Base-by-base conservation (phyloP, 2,113 vertebrate genomes). In the Promerops cafer region DNA sequence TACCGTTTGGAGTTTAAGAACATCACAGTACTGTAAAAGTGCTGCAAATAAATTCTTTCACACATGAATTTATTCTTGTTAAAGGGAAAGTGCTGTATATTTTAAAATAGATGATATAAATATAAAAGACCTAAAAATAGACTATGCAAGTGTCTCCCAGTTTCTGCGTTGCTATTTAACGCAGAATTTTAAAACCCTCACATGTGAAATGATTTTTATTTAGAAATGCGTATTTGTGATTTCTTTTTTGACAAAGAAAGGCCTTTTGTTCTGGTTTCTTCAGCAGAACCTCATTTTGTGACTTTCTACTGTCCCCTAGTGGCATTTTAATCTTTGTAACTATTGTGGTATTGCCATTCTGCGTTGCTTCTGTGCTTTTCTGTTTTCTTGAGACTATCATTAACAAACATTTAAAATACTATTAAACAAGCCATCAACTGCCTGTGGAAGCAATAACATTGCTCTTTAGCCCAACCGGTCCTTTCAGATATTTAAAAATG, bases 281-380 rank as follows among this genome's bases (percentile, higher is more conserved):
- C 97, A 98, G 96, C 97, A 98, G 96, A 97, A 97, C 96, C 97
- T 97, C 96, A 94, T 98, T 99, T 97, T 98, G 97, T 99, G 99
- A 99, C 99, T 99, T 99, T 99, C 98, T 99, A 99, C 99, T 99
- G 99, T 98, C 99, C 99, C 98, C 99, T 99, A 99, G 99, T 99
- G 99, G 98, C 96, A 95, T 92, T 96, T 98, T 97, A 96, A 97
- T 98, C 97, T 97, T 98, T 83, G 80, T 98, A 96, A 97, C 98
- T 97, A 70, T 93, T 96, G 97, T 97, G 97, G 77, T 96, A 84
- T 70, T 96, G 78, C 94, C 94, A 91, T 97, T 96, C 95, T 89
- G 95, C 77, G 75, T 95, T 95, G 97, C 90, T 97, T 95, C 92
- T 96, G 86, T 90, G 90, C 92, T 97, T 97, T 96, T 96, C 94